phyloP scores from a whole-genome alignment of 2,888 invertebrate genomes.

The Stenotaenia linearis region DNA sequence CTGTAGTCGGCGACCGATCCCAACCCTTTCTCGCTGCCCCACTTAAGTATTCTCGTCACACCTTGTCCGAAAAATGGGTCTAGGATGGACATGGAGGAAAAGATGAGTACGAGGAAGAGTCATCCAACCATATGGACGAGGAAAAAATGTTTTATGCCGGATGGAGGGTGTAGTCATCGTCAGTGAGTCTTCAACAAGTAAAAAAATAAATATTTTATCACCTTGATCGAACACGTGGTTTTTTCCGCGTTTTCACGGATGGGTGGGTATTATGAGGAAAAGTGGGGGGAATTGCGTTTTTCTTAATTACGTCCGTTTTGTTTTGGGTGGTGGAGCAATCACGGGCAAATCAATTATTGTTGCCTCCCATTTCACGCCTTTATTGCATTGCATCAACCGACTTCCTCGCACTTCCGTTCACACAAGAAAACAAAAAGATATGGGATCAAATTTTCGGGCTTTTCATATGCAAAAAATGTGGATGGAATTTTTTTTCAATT shows the following conservation, averaged over 20 bases:
- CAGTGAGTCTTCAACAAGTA: background rate
- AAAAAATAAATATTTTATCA: background rate
- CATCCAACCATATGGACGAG: background rate
- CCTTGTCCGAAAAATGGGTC: background rate
- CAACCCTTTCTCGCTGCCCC: background rate
- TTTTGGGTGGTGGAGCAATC: background rate
- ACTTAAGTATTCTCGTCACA: background rate
- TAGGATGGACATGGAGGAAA: background rate
- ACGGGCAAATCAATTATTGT: conserved; percentile 12
- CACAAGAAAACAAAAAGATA: conserved; percentile 6
- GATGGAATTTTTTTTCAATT: background rate
- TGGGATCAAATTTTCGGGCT: background rate
- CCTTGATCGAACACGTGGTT: background rate
- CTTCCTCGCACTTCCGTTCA: conserved; percentile 1
- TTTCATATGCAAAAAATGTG: background rate
- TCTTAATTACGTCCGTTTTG: background rate
- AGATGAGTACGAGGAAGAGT: background rate
- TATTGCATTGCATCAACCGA: background rate
- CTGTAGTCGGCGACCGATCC: background rate
- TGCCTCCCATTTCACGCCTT: background rate
- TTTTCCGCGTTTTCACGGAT: background rate
- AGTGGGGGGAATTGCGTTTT: no score
- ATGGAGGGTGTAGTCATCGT: background rate
- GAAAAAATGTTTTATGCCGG: background rate
- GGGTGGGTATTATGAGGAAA: background rate